phyloP scores from a whole-genome alignment of 2,113 vertebrate genomes.

The Seriola aureovittata region DNA sequence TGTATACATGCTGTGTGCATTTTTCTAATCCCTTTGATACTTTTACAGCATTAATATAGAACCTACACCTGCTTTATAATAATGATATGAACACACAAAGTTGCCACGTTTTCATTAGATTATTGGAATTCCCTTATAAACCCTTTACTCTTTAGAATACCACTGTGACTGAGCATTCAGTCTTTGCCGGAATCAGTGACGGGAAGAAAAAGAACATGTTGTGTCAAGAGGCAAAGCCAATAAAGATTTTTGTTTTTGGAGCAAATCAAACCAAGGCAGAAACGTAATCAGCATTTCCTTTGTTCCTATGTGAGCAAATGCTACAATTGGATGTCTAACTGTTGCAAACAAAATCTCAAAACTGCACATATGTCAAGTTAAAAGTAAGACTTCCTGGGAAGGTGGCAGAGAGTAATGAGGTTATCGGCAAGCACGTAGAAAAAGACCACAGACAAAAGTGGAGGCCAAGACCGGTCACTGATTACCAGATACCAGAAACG shows the following conservation, averaged over 20 bases:
- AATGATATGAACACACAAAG: no score
- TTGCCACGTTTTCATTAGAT: background rate
- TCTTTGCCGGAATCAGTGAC: background rate
- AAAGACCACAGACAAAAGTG: background rate
- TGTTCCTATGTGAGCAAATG: constrained; percentile 10
- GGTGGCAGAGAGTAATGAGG: background rate
- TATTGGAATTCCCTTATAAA: background rate
- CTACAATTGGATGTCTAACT: background rate
- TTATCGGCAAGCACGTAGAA: background rate
- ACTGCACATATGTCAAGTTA: background rate
- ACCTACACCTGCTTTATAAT: no score
- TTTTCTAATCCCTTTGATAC: no score
- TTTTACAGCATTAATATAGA: no score
- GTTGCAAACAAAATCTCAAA: background rate
- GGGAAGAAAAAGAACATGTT: constrained; percentile 22
- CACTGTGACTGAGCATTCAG: background rate
- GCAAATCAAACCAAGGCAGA: constrained; percentile 38
- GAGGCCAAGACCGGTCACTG: background rate
- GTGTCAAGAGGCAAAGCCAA: constrained; percentile 16
- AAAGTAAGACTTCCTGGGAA: background rate
- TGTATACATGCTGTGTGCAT: no score
- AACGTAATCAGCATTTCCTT: constrained; percentile 30
- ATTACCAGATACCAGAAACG: background rate
- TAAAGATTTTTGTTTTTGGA: constrained; percentile 7
- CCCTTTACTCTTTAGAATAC: background rate